phyloP scores from a whole-genome alignment of 2,888 invertebrate genomes.

The Entomobrya proxima region DNA sequence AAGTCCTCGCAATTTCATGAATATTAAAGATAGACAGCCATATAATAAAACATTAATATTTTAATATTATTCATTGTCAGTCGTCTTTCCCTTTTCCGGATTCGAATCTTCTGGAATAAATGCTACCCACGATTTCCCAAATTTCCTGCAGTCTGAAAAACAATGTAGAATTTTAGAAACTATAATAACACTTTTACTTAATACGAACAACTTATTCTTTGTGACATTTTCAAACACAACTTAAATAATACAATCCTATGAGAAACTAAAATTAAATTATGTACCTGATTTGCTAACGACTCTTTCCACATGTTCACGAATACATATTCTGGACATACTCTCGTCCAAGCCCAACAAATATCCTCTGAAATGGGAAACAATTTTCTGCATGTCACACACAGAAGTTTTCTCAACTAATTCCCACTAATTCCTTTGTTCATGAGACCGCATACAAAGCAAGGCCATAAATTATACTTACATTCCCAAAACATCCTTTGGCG shows the following conservation, averaged over 20 bases:
- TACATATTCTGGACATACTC: constrained; percentile 56
- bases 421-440: not conserved
- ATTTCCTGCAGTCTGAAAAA: constrained; percentile 65
- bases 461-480: constrained; percentile 79
- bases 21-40: too few species aligned
- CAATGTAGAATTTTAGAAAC: not conserved
- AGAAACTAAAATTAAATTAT: not conserved
- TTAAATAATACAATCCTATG: too few species aligned
- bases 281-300: constrained; percentile 71
- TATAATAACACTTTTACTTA: too few species aligned
- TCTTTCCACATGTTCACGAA: constrained; percentile 67
- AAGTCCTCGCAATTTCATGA: too few species aligned
- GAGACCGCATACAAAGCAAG: too few species aligned
- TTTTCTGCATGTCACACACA: not conserved
- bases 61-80: not conserved
- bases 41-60: not conserved
- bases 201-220: too few species aligned
- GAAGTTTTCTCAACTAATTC: not conserved
- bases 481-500: constrained; percentile 87
- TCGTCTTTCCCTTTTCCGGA: not conserved
- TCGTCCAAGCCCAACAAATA: constrained; percentile 71
- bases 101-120: constrained; percentile 63
- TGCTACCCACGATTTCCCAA: constrained; percentile 73
- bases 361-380: constrained; percentile 62
- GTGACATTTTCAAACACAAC: not conserved